Evolutionary conservation across 2,797 vertebrate species (phyloP).

Genomic region (Galago senegalensis): DNA sequence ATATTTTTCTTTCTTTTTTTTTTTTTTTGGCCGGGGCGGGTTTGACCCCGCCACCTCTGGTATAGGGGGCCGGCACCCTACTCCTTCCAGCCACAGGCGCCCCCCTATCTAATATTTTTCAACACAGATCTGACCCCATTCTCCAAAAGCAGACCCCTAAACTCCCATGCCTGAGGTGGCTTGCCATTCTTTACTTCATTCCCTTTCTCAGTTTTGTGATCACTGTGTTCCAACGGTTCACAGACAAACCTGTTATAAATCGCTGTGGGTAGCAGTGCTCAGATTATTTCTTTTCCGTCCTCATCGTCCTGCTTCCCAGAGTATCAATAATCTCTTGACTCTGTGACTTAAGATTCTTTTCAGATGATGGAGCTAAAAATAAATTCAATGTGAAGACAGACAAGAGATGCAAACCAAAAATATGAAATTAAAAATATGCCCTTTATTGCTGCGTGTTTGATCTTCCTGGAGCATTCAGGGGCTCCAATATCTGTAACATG

Average conservation of each 20-base stretch:
- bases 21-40: too few species aligned
- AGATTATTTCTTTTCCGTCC: not conserved
- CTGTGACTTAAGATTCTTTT: slow-evolving; percentile 17
- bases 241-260: not conserved
- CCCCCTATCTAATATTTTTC: not conserved
- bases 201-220: not conserved
- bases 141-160: not conserved
- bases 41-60: too few species aligned
- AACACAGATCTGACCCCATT: not conserved
- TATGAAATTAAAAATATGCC: not conserved
- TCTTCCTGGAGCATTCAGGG: not conserved
- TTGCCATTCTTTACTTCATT: not conserved
- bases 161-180: too few species aligned
- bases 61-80: too few species aligned
- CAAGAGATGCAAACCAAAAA: slow-evolving; percentile 45
- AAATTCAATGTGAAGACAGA: slow-evolving; percentile 10
- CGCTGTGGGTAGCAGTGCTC: not conserved
- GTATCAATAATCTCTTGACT: not conserved
- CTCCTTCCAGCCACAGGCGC: too few species aligned
- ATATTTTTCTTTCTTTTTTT: not conserved
- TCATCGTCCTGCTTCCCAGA: not conserved
- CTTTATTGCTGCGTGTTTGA: not conserved
- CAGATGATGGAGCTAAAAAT: slow-evolving; percentile 32
- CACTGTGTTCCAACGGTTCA: not conserved
- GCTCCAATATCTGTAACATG: not conserved